Percentiles rank a stretch among this genome's conserved stretches.
Conservation (phyloP, 2,113 vertebrate genomes). For the Strix aluco region DNA sequence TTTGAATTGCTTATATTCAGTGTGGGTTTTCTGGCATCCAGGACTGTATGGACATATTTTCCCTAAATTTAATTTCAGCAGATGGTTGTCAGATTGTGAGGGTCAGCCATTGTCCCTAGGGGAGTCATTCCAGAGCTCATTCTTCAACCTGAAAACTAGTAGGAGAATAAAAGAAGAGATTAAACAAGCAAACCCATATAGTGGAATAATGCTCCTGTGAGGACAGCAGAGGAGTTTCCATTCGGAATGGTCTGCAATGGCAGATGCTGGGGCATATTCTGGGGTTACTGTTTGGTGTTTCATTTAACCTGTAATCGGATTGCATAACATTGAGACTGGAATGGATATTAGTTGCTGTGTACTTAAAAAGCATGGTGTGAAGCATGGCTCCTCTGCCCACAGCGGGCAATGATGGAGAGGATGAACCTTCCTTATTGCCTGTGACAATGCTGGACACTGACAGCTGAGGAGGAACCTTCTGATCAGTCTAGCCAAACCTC, state of each 20-base stretch:
- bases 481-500: background rate
- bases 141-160: background rate
- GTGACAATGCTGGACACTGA: background rate
- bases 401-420: rapidly evolving
- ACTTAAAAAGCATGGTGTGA: background rate
- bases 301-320: background rate
- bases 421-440: background rate
- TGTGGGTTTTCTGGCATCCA: background rate
- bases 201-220: background rate
- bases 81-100: conserved; percentile 16
- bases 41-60: background rate
- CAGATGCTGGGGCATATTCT: background rate
- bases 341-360: background rate
- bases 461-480: background rate
- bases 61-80: background rate
- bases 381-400: background rate
- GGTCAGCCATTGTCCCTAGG: background rate
- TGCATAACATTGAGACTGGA: background rate
- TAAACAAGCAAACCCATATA: background rate
- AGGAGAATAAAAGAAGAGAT: background rate
- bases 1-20: background rate
- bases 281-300: background rate
- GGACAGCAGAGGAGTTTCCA: background rate
- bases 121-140: background rate
- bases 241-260: background rate